A percentile compares a stretch with the other conserved stretches of the same genome.
phyloP scores from a whole-genome alignment of 2,113 vertebrate species.

The Plecotus auritus region DNA sequence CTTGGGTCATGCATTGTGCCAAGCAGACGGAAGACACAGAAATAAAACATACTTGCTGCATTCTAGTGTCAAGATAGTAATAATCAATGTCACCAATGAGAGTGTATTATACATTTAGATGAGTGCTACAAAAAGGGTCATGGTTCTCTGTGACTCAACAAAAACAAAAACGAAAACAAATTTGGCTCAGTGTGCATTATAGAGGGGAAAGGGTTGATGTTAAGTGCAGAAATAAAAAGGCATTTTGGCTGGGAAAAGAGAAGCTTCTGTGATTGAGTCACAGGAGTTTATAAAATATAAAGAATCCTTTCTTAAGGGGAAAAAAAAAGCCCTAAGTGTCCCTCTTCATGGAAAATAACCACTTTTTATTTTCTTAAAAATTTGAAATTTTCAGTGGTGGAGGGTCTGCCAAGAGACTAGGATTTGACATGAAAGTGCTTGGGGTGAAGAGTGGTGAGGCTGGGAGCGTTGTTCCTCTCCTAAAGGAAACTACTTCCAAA shows the following conservation, averaged over 20 bases:
- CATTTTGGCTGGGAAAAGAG: neutral
- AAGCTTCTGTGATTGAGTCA: neutral
- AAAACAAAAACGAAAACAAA: neutral
- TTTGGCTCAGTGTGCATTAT: neutral
- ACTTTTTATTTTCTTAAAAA: neutral
- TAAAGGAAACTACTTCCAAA: neutral
- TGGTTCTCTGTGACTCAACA: neutral
- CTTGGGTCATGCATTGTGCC: neutral
- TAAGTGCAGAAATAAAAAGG: neutral
- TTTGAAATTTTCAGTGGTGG: neutral
- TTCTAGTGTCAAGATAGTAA: neutral
- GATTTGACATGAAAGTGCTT: neutral
- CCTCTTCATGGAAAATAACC: neutral
- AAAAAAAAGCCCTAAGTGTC: neutral
- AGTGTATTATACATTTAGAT: conserved; percentile 11
- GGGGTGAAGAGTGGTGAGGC: neutral
- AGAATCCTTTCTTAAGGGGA: neutral
- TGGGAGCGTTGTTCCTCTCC: neutral
- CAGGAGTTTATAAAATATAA: neutral
- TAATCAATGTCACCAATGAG: neutral
- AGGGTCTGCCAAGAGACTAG: neutral
- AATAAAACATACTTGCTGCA: neutral
- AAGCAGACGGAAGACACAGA: neutral
- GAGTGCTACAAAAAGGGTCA: neutral
- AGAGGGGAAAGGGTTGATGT: neutral